A percentile compares a stretch with the other conserved stretches of the same genome.
These are phyloP conservation scores for Thryonomys swinderianus DNA, from an alignment of 2,113 vertebrate genomes.

Conservation along the genomic window DNA sequence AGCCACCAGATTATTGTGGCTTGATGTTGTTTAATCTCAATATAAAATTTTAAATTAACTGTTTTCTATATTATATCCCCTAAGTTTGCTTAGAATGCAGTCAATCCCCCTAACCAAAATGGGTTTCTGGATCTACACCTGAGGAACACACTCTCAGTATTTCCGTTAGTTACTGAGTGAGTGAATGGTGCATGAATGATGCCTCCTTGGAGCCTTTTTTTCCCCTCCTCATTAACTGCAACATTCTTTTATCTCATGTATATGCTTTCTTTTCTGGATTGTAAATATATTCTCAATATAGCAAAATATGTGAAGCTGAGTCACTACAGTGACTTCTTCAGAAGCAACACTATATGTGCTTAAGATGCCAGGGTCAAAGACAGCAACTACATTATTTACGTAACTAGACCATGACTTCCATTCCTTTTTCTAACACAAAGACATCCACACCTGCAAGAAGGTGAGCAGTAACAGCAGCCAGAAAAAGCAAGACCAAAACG, in stretches of 20 bases:
- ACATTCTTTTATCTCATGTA: slow-evolving; percentile 44
- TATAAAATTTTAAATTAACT: neutral
- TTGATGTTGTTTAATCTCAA: neutral
- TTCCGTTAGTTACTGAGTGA: neutral
- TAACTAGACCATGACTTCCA: neutral
- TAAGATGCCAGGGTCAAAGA: neutral
- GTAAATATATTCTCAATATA: slow-evolving; percentile 46
- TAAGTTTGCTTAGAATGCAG: slow-evolving; percentile 31
- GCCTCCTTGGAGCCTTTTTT: neutral
- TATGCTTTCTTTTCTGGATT: slow-evolving; percentile 31
- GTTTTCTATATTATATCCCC: neutral
- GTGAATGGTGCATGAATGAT: neutral
- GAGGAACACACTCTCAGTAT: neutral
- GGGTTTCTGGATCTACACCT: slow-evolving; percentile 8
- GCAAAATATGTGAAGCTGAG: slow-evolving; percentile 27
- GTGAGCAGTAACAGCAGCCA: neutral
- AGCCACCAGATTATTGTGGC: neutral
- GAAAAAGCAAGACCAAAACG: slow-evolving; percentile 31
- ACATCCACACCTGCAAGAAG: neutral
- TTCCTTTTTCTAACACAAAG: slow-evolving; percentile 6
- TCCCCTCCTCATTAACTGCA: slow-evolving; percentile 41
- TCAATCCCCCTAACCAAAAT: neutral
- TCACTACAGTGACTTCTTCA: slow-evolving; percentile 51
- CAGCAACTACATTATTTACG: slow-evolving; percentile 39
- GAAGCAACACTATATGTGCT: slow-evolving; percentile 8